These are phyloP conservation scores for Hippocampus abdominalis DNA, from an alignment of 2,113 vertebrate genomes.

Conservation along the genomic window DNA sequence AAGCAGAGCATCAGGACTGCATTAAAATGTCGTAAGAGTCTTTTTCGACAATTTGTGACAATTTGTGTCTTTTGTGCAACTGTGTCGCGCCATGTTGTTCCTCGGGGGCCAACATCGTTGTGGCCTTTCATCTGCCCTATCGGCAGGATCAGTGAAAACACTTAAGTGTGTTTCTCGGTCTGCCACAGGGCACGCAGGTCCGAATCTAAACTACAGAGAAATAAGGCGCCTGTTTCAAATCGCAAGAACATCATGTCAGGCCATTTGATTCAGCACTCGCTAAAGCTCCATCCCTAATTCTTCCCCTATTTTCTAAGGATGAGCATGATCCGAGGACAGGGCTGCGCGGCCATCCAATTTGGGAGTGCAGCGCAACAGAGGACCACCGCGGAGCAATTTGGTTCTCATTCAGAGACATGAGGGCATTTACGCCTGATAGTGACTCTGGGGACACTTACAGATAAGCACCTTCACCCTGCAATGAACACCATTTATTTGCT, in stretches of 20 bases:
- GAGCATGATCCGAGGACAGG: no score
- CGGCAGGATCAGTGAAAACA: conserved; percentile 50
- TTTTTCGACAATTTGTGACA: conserved; percentile 1
- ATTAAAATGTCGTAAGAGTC: not conserved
- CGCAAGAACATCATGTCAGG: conserved; percentile 11
- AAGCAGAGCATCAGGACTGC: not conserved
- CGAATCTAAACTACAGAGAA: conserved; percentile 19
- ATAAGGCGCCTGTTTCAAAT: conserved; percentile 46
- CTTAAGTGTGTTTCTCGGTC: conserved; percentile 36
- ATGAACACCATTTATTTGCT: no score
- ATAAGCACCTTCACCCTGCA: not conserved
- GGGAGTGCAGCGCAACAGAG: not conserved
- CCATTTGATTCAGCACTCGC: not conserved
- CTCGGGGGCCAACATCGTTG: conserved; percentile 31
- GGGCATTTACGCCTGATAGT: conserved; percentile 2
- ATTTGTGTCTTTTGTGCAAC: conserved; percentile 9
- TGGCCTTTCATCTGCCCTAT: conserved; percentile 50
- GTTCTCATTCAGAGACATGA: conserved; percentile 28
- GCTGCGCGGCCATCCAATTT: not conserved
- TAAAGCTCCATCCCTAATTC: not conserved
- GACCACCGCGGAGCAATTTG: conserved; percentile 32
- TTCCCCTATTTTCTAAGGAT: not conserved
- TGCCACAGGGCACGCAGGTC: conserved; percentile 32
- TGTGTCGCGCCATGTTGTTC: conserved; percentile 6
- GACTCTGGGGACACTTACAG: not conserved